These are phyloP conservation scores for Plebejus anna DNA, from an alignment of 2,888 invertebrate genomes.

Conservation along the genomic window DNA sequence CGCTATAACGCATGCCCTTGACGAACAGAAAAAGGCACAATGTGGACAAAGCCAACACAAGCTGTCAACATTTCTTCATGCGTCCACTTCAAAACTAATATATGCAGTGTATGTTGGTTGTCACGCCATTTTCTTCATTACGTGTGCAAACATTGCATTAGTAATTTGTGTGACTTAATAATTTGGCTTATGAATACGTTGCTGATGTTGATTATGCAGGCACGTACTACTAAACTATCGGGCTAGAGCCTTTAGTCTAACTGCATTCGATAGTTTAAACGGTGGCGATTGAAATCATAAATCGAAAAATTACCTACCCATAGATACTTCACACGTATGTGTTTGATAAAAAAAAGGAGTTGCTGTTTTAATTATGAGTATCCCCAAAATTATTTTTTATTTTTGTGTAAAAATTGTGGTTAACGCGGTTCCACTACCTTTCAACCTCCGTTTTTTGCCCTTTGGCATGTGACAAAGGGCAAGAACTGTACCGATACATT, in stretches of 20 bases:
- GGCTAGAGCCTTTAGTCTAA: neutral
- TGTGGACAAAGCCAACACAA: neutral
- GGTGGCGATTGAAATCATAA: neutral
- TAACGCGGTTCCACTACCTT: no score
- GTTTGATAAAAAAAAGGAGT: no score
- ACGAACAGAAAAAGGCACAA: no score
- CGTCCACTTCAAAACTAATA: neutral
- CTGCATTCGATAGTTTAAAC: neutral
- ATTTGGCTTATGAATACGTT: conserved; percentile 19
- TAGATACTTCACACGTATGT: no score
- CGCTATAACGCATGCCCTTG: no score
- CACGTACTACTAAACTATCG: neutral
- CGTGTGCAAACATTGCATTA: conserved; percentile 16
- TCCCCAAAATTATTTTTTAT: no score
- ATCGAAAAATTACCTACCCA: neutral
- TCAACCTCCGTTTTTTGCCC: no score
- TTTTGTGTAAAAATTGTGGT: no score
- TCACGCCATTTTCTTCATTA: conserved; percentile 25
- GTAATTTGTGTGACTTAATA: conserved; percentile 14
- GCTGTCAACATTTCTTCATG: conserved; percentile 4
- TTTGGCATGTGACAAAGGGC: neutral
- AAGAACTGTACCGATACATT: neutral
- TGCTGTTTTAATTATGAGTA: no score
- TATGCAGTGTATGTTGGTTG: conserved; percentile 12
- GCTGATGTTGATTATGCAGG: conserved; percentile 9